Percentiles rank a stretch among this genome's conserved stretches.
Conservation (phyloP, 2,888 invertebrate species). For the Cynaeus angustus region DNA sequence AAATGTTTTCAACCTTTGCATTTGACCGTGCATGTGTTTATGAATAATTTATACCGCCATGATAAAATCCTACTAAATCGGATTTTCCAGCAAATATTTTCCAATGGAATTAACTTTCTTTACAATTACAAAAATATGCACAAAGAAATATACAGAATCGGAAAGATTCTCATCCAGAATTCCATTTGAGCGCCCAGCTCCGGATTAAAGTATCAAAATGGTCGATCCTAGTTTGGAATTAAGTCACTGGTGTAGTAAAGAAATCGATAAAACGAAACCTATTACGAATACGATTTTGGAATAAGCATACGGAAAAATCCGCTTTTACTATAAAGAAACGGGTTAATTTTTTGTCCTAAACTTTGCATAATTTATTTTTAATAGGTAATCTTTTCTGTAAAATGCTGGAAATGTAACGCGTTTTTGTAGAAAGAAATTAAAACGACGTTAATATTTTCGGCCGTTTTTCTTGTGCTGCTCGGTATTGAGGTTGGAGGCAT, state of each 20-base stretch:
- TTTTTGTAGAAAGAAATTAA: constrained; percentile 15
- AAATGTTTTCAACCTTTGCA: constrained; percentile 5
- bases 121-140: constrained; percentile 22
- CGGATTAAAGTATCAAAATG: constrained; percentile 27
- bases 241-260: neutral
- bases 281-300: neutral
- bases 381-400: constrained; percentile 14
- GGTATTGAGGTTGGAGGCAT: constrained; percentile 10
- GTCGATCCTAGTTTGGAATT: constrained; percentile 15
- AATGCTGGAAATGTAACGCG: neutral
- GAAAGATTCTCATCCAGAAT: constrained; percentile 8
- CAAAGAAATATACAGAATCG: neutral
- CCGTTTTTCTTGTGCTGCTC: constrained; percentile 5
- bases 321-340: constrained; percentile 22
- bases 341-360: constrained; percentile 17
- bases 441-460: constrained; percentile 13
- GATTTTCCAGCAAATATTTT: neutral
- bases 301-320: constrained; percentile 13
- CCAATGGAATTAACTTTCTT: constrained; percentile 8
- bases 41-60: constrained; percentile 16
- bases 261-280: constrained; percentile 6
- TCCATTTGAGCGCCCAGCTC: constrained; percentile 15
- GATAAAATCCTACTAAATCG: constrained; percentile 6
- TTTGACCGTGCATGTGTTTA: constrained; percentile 6
- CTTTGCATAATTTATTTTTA: constrained; percentile 37